Base-by-base conservation (phyloP, 2,113 vertebrate species). In the Ciconia stormi region DNA sequence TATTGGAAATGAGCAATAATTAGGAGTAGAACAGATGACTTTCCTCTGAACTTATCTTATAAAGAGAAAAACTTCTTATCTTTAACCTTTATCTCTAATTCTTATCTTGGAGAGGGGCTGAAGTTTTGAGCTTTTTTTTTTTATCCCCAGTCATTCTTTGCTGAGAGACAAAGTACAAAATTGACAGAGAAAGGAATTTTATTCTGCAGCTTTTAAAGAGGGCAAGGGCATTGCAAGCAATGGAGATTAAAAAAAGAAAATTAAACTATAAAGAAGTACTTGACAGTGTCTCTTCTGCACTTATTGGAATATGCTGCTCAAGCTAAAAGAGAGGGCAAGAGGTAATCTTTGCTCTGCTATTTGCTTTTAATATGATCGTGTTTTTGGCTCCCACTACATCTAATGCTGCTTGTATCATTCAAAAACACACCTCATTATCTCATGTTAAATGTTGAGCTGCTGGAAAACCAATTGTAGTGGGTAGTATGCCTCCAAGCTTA, bases 231-330 rank as follows among this genome's bases (percentile, higher is more conserved):
- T 29, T 95, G n/a, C 73, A 97, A 83, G 89, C 93, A 95, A 76
- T 77, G 63, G 82, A 84, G 83, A 95, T 81, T 87, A 81, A 8
- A 71, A 82, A 86, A 93, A 85, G 72, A 92, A 97, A 98, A 97
- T 97, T 90, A 92, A 98, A 96, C 97, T 94, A 92, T 98, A 97
- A 98, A 98, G 93, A 96, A 97, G 90, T 95, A 97, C 87, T 97
- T 98, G 97, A 98, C 97, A 98, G 92, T 91, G 93, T 96, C 93
- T 97, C 93, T 95, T 96, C 97, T 97, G 93, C 91, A 90, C 44
- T 95, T 82, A 92, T 62, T 93, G 86, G 58, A 95, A 97, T 97
- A 93, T 97, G 97, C 97, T 97, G 97, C 95, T 95, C 71, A 82
- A 97, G 96, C 93, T 96, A 80, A 97, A 97, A 97, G 88, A 96